Evolutionary conservation across 2,113 vertebrate species (phyloP), one percentile per base, ranked within the genome.

Genomic region (Lethenteron camtschaticum): DNA sequence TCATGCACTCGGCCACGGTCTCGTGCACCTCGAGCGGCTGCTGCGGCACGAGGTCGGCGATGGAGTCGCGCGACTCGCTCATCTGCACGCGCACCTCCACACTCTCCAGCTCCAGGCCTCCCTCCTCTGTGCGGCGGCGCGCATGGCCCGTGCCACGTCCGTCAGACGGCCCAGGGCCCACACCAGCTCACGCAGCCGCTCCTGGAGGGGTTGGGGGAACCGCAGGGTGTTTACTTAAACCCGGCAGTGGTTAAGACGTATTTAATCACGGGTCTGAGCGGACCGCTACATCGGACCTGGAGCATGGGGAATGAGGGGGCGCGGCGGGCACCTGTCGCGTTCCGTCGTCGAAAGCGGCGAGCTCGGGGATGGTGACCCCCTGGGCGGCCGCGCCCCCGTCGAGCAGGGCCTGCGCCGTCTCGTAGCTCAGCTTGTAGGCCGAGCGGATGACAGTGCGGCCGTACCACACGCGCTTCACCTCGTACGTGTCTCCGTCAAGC

Each of bases 1-100:
- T 95, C 94, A 99, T 99, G 74, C 90, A 96, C 70, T 99, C 92
- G 0, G 92, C 92, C 69, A 96, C 87, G 0, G 85, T 95, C 81
- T 96, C 87, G 0, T 99, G 90, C 69, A 95, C 86, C 75, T 96
- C 88, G 75, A 99, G 82, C 0, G 89, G 88, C 77, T 94, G 87
- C 18, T 80, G 83, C 9, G 92, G 90, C 24, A 95, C 81, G 68
- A 96, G 83, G 57, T 90, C 89, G 0, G 79, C 79, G 70, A 99
- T 95, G 10, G 63, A 16, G 59, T 89, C 94, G 63, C 78, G 84
- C 56, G 82, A 79, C 16, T 85, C 81, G 9, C 91, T 89, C 69
- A 96, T 80, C 72, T 94, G 88, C 3, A 92, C 82, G 0, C 78
- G 81, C 12, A 99, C 79, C 78, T 99, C 94, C 2, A 95, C 72